Evolutionary conservation across 2,797 vertebrate species (phyloP).

Genomic region (Labeo calbasu): DNA sequence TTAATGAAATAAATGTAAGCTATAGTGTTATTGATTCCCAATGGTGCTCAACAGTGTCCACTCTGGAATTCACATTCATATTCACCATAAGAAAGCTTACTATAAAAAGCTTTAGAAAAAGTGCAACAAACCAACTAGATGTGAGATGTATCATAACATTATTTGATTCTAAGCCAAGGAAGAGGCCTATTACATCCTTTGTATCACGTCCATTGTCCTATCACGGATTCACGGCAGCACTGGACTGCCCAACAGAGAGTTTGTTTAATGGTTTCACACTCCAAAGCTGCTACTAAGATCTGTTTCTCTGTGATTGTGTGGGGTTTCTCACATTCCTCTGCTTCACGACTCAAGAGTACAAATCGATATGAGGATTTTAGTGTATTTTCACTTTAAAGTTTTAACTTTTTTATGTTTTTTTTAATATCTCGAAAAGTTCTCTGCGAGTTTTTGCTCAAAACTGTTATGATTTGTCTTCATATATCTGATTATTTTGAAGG

Average conservation of each 20-base stretch:
- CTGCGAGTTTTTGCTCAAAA: background rate
- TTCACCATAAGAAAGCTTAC: background rate
- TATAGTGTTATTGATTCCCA: background rate
- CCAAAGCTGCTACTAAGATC: background rate
- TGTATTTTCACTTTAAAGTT: background rate
- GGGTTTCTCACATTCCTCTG: background rate
- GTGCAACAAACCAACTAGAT: background rate
- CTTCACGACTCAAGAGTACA: background rate
- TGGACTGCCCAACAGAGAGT: background rate
- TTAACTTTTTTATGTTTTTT: background rate
- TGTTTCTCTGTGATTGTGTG: conserved; percentile 9
- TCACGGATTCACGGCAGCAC: background rate
- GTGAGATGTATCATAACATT: background rate
- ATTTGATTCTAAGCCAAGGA: background rate
- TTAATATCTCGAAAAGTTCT: background rate
- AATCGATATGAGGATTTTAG: background rate
- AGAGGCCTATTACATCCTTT: background rate
- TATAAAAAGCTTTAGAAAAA: background rate
- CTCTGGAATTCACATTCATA: background rate
- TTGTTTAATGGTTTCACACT: conserved; percentile 22
- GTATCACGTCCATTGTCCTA: background rate
- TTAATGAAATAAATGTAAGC: background rate
- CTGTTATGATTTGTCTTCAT: background rate
- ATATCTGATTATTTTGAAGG: conserved; percentile 1
- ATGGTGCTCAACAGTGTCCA: background rate